Conservation (phyloP, 2,888 invertebrate species). For the Elaeidobius kamerunicus region DNA sequence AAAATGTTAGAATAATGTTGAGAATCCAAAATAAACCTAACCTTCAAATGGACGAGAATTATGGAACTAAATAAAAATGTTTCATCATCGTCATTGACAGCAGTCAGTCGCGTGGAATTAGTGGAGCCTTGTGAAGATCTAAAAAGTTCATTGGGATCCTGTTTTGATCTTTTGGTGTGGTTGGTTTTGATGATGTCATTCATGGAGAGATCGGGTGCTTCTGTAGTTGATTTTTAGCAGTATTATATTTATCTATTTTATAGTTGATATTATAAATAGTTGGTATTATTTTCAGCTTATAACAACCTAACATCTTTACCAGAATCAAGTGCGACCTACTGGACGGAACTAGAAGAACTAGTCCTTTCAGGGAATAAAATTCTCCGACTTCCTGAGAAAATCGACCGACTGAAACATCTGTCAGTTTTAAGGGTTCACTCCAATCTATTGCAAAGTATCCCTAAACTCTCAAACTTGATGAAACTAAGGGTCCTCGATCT, state of each 20-base stretch:
- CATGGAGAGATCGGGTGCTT: no score
- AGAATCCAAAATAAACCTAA: no score
- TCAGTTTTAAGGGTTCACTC: constrained; percentile 78
- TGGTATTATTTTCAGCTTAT: constrained; percentile 47
- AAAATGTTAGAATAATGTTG: no score
- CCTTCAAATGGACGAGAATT: no score
- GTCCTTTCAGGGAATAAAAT: constrained; percentile 80
- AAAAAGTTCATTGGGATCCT: no score
- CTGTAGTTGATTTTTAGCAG: not conserved
- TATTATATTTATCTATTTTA: not conserved
- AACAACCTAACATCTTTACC: constrained; percentile 73
- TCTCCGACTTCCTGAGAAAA: constrained; percentile 70
- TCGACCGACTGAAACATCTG: constrained; percentile 68
- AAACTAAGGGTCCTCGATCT: constrained; percentile 77
- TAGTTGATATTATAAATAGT: not conserved
- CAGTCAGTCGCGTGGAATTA: no score
- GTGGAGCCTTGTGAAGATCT: no score
- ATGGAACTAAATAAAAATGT: no score
- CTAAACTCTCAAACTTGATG: constrained; percentile 70
- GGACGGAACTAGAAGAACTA: constrained; percentile 78
- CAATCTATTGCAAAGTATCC: constrained; percentile 71
- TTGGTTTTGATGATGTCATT: no score
- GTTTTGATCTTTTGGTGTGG: no score
- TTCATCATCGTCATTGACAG: no score
- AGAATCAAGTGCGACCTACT: constrained; percentile 69